Conservation (phyloP, 2,888 invertebrate species). For the Tyria jacobaeae region DNA sequence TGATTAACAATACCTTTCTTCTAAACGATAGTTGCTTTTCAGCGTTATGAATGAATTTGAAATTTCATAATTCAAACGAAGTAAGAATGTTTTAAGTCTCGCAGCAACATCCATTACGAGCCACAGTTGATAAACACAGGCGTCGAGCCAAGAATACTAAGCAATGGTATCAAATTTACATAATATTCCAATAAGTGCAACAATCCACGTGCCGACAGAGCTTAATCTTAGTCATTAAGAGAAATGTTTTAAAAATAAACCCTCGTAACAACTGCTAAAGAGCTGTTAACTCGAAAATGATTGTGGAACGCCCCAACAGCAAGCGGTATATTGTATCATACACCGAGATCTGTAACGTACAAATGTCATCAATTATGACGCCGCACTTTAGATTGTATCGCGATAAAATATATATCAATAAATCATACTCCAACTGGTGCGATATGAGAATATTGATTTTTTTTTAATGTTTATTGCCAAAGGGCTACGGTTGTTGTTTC, state of each 20-base stretch:
- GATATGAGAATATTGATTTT: slow-evolving; percentile 82
- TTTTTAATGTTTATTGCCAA: slow-evolving; percentile 78
- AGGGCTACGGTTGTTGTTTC: slow-evolving; percentile 75
- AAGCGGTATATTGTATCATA: slow-evolving; percentile 44
- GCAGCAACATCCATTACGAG: slow-evolving; percentile 40
- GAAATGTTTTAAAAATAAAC: slow-evolving; percentile 67
- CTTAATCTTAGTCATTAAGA: slow-evolving; percentile 75
- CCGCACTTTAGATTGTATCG: slow-evolving; percentile 83
- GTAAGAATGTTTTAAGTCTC: slow-evolving; percentile 28
- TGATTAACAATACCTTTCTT: too few relatives aligned
- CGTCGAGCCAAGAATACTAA: slow-evolving; percentile 61
- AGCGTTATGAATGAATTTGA: too few relatives aligned
- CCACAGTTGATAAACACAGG: slow-evolving; percentile 53
- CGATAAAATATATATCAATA: slow-evolving; percentile 83
- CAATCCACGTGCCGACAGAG: slow-evolving; percentile 61
- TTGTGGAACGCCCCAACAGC: slow-evolving; percentile 58
- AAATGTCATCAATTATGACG: slow-evolving; percentile 82
- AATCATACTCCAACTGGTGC: slow-evolving; percentile 77
- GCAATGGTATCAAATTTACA: slow-evolving; percentile 66
- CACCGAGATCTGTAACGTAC: slow-evolving; percentile 60
- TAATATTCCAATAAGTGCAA: slow-evolving; percentile 79
- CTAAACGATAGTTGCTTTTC: too few relatives aligned
- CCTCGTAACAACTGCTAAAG: slow-evolving; percentile 60
- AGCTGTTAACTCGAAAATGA: slow-evolving; percentile 83
- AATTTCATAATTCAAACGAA: slow-evolving; percentile 33